phyloP scores from a whole-genome alignment of 2,113 vertebrate genomes.

The Trogon melanurus region DNA sequence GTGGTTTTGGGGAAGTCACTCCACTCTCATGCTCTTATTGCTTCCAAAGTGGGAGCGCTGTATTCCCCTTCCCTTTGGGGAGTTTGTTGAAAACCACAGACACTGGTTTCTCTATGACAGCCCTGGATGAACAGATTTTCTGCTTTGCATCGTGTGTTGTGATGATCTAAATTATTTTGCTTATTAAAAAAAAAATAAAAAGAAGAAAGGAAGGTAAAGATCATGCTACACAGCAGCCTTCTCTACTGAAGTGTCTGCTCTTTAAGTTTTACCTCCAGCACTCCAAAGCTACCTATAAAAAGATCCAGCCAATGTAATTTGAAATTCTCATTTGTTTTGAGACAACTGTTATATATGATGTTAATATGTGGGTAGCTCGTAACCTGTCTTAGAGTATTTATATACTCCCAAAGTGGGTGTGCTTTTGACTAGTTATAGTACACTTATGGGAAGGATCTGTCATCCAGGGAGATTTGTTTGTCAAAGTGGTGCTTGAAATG shows the following conservation, averaged over 20 bases:
- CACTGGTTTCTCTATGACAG: background rate
- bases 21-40: background rate
- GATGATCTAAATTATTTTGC: background rate
- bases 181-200: background rate
- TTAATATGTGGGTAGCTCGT: background rate
- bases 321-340: slow-evolving; percentile 1
- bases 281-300: background rate
- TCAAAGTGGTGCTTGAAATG: background rate
- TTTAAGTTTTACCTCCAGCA: slow-evolving; percentile 3
- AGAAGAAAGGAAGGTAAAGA: background rate
- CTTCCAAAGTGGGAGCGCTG: background rate
- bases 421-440: background rate
- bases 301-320: background rate
- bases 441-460: background rate
- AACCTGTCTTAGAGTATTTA: background rate
- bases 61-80: background rate
- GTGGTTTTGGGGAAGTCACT: background rate
- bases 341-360: background rate
- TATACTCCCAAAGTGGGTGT: background rate
- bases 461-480: background rate
- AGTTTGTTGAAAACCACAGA: background rate
- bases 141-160: background rate
- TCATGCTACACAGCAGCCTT: background rate
- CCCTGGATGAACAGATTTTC: background rate
- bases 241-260: background rate